A percentile compares a stretch with the other conserved stretches of the same genome.
These are phyloP conservation scores for Pantherophis alleghaniensis DNA, from an alignment of 2,797 vertebrate genomes.

Conservation along the genomic window DNA sequence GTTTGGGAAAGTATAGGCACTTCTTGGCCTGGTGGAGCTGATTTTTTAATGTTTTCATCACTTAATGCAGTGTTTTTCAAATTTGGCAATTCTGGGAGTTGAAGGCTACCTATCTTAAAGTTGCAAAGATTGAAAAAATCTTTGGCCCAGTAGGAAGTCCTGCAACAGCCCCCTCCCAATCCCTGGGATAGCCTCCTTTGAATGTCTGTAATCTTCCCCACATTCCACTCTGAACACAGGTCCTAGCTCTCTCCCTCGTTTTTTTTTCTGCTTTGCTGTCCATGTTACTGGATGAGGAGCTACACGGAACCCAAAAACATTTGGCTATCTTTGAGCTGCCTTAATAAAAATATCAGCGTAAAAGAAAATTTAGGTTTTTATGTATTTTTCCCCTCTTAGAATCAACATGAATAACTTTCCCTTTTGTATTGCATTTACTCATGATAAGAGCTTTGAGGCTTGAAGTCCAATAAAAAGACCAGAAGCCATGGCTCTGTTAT, in stretches of 20 bases:
- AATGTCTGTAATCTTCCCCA: background rate
- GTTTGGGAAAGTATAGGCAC: background rate
- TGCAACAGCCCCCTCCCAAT: background rate
- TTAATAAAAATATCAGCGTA: background rate
- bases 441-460: constrained; percentile 83
- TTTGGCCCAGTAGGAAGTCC: background rate
- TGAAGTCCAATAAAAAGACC: constrained; percentile 78
- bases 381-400: background rate
- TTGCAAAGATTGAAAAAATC: background rate
- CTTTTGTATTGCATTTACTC: constrained; percentile 74
- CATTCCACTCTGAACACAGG: background rate
- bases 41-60: background rate
- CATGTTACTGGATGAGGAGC: background rate
- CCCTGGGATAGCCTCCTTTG: background rate
- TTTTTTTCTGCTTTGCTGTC: background rate
- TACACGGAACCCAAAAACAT: background rate
- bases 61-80: background rate
- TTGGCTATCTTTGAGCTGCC: background rate
- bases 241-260: background rate
- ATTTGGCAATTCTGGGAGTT: background rate
- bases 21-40: background rate
- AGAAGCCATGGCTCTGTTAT: constrained; percentile 79
- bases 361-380: background rate
- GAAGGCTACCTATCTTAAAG: background rate
- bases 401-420: background rate